phyloP scores from a whole-genome alignment of 2,797 vertebrate genomes.

The Mus caroli region DNA sequence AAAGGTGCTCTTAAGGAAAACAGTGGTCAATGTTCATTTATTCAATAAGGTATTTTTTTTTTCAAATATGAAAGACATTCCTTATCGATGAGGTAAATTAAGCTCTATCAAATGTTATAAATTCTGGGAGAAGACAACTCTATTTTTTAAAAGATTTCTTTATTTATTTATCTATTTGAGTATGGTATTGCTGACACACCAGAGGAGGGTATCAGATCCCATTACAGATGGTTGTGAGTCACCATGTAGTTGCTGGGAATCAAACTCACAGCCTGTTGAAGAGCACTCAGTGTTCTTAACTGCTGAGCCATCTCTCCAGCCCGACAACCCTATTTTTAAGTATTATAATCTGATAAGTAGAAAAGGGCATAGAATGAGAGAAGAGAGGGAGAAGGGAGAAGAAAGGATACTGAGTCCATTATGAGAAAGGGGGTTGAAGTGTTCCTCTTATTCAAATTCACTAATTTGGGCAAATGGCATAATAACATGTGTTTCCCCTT shows the following conservation, averaged over 20 bases:
- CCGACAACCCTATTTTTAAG: neutral
- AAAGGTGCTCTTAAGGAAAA: neutral
- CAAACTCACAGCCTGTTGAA: neutral
- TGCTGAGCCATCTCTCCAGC: neutral
- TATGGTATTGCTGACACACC: neutral
- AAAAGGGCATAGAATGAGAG: neutral
- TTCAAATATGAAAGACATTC: constrained; percentile 4
- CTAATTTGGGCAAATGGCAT: neutral
- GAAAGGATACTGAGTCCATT: neutral
- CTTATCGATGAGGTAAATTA: constrained; percentile 29
- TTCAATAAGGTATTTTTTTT: constrained; percentile 22
- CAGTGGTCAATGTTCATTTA: neutral
- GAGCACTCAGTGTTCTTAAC: too few species aligned
- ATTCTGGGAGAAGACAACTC: constrained; percentile 15
- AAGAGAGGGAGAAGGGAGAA: neutral
- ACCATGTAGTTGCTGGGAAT: neutral
- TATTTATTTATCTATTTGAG: neutral
- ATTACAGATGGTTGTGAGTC: neutral
- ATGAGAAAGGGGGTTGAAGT: neutral
- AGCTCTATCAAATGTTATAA: constrained; percentile 48
- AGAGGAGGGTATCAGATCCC: too few species aligned
- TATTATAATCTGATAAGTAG: neutral
- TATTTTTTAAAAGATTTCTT: neutral
- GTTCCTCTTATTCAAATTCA: constrained; percentile 49
- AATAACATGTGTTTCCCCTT: neutral